These are phyloP conservation scores for Heliothis virescens DNA, from an alignment of 1,140 invertebrate species.

Conservation along the genomic window DNA sequence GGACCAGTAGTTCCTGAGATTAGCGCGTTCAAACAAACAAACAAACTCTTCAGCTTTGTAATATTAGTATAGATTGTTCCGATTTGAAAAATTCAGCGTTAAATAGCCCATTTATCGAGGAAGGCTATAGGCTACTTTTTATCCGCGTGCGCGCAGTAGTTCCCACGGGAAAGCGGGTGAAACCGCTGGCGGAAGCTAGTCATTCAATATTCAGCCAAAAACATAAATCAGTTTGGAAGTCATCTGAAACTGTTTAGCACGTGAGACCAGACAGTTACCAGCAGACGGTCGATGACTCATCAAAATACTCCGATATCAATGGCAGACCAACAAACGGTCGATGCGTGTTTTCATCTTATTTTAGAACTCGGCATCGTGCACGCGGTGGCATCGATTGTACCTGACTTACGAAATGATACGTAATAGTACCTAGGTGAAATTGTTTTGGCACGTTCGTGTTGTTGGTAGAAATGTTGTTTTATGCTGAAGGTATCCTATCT, in stretches of 20 bases:
- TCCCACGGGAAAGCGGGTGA: too few species aligned
- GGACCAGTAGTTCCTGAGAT: too few species aligned
- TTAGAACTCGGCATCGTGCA: conserved; percentile 49
- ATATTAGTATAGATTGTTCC: too few species aligned
- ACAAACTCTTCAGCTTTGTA: too few species aligned
- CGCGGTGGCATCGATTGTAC: conserved; percentile 43
- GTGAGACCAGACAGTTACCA: conserved; percentile 4
- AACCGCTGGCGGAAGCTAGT: too few species aligned
- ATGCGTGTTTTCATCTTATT: conserved; percentile 54
- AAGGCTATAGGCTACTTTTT: too few species aligned
- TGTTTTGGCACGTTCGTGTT: background rate
- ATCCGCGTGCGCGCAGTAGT: too few species aligned
- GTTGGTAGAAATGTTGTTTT: background rate
- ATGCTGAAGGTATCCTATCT: too few species aligned
- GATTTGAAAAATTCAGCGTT: too few species aligned
- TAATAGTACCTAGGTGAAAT: conserved; percentile 36
- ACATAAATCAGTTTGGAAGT: background rate
- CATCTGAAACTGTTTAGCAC: conserved; percentile 26
- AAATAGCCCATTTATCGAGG: too few species aligned
- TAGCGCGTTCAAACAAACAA: too few species aligned
- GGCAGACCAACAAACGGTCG: conserved; percentile 43
- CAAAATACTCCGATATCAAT: conserved; percentile 54
- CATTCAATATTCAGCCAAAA: background rate
- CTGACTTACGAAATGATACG: conserved; percentile 22
- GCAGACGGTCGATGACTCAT: conserved; percentile 55